Evolutionary conservation across 2,888 invertebrate genomes (phyloP).

Genomic region (Strigamia maritima): DNA sequence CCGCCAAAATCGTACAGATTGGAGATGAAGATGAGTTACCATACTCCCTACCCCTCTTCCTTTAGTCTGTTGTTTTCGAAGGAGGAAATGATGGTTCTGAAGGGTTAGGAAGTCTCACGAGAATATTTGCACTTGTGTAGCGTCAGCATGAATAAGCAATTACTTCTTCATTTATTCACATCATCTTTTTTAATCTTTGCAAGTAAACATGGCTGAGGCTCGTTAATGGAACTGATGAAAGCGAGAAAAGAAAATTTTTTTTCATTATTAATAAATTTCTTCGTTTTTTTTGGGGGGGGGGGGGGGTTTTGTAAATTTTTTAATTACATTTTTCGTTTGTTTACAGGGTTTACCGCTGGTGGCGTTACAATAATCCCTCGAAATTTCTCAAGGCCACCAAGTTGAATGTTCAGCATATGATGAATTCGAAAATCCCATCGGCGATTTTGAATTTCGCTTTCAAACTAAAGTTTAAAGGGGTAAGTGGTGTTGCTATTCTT

Average conservation of each 20-base stretch:
- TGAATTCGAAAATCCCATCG: constrained; percentile 83
- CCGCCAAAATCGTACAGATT: background rate
- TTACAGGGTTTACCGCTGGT: constrained; percentile 72
- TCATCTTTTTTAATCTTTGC: background rate
- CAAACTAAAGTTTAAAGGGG: constrained; percentile 64
- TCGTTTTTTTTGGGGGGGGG: constrained; percentile 43
- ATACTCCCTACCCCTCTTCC: background rate
- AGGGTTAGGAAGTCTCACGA: background rate
- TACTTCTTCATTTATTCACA: background rate
- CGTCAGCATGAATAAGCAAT: background rate
- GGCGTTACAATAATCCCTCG: constrained; percentile 90
- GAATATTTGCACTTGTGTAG: background rate
- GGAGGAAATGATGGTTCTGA: too few relatives aligned
- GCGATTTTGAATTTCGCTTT: constrained; percentile 84
- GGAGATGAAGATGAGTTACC: background rate
- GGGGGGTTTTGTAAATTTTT: too few relatives aligned
- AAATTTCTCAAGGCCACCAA: constrained; percentile 84
- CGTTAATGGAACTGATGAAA: background rate
- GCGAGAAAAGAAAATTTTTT: background rate
- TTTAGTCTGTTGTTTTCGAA: background rate
- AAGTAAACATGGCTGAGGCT: background rate
- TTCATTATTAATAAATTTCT: constrained; percentile 35
- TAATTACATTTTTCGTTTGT: constrained; percentile 15
- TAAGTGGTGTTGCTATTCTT: constrained; percentile 37
- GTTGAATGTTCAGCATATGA: constrained; percentile 81